These are phyloP conservation scores for Microplitis demolitor DNA, from an alignment of 1,140 invertebrate genomes.

Conservation along the genomic window DNA sequence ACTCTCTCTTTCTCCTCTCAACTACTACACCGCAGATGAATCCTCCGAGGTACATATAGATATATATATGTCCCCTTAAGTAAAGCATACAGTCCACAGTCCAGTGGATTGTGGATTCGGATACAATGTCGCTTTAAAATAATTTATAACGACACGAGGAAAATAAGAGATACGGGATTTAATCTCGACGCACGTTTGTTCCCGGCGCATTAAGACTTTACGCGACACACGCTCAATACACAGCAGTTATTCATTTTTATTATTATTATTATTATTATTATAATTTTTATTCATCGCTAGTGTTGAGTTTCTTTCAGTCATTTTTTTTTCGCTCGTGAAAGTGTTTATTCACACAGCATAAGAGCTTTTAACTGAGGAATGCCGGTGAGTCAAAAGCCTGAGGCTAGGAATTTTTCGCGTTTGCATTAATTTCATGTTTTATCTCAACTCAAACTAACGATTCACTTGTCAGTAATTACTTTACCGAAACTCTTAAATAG, in stretches of 20 bases:
- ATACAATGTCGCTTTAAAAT: conserved; percentile 36
- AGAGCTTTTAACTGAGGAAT: conserved; percentile 25
- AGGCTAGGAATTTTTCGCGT: conserved; percentile 14
- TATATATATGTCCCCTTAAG: no score
- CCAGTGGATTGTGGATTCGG: conserved; percentile 5
- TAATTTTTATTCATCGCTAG: neutral
- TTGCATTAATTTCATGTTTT: conserved; percentile 5
- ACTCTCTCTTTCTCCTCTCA: neutral
- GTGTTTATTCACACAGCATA: neutral
- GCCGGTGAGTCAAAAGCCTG: neutral
- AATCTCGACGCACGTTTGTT: conserved; percentile 17
- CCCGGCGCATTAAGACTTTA: conserved; percentile 4
- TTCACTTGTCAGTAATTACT: no score
- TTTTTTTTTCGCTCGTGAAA: neutral
- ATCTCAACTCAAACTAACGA: neutral
- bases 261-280: neutral
- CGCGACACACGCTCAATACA: neutral
- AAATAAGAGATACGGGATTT: conserved; percentile 13
- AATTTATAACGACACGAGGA: conserved; percentile 31
- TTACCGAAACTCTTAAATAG: no score
- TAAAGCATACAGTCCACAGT: neutral
- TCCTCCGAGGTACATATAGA: no score
- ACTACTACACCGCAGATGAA: neutral
- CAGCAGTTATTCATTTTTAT: neutral
- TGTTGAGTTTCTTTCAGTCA: neutral